A percentile compares a stretch with the other conserved stretches of the same genome.
Conservation (phyloP, 64 coral and sea anemone species). For the Actinia equina region DNA sequence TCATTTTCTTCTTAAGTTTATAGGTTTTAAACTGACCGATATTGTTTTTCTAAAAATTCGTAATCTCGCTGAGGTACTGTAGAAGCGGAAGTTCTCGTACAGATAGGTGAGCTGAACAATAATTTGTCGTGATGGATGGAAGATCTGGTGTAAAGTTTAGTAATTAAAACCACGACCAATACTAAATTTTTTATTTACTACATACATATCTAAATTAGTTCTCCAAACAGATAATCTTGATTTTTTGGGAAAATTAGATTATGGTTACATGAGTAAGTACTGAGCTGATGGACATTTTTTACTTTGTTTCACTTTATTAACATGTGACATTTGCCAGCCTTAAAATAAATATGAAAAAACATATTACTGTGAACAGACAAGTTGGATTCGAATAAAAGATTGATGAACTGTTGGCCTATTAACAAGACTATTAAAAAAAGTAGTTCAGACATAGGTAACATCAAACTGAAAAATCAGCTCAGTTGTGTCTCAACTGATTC, state of each 20-base stretch:
- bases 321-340: background rate
- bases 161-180: background rate
- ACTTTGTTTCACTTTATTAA: background rate
- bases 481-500: conserved; percentile 7
- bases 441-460: background rate
- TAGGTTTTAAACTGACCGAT: background rate
- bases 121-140: background rate
- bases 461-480: conserved; percentile 5
- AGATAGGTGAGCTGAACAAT: background rate
- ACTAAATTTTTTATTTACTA: background rate
- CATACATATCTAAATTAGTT: background rate
- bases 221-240: background rate
- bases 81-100: background rate
- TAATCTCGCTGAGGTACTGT: background rate
- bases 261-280: background rate
- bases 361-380: background rate
- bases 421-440: background rate
- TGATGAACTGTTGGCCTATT: background rate
- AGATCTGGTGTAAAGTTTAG: background rate
- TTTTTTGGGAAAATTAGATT: background rate
- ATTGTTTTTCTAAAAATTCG: background rate
- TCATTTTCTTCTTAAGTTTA: background rate
- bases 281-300: background rate
- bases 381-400: background rate
- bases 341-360: background rate